Evolutionary conservation across 2,888 invertebrate species (phyloP), one percentile per base, ranked within the genome.

Genomic region (Netelia melanura): DNA sequence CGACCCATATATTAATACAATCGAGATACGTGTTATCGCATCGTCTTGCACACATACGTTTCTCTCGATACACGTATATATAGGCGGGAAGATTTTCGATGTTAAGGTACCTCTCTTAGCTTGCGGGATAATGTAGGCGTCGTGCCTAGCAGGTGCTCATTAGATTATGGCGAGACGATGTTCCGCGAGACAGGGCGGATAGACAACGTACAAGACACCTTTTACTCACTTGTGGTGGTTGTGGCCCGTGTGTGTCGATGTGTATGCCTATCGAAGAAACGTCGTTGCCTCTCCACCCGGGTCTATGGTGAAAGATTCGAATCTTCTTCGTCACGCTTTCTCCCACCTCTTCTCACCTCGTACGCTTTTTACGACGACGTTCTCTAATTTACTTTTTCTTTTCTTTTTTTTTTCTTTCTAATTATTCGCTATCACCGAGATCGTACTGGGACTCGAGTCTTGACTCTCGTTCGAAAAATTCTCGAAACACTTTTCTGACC

Each of bases 141-240:
- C 90, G 90, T 86, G 89, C 89, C 91, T 91, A 91, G 92, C 92
- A 92, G 92, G 92, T 92, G 92, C 92, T 92, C 92, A 92, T 92
- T 92, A 92, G 91, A 91, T 92, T 92, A 92, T 91, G 89, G 91
- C 56, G 80, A 88, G 92, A 92, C 91, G 91, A 91, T 92, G 91
- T 92, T 91, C 38, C 91, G 90, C 89, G 90, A 91, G 91, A 80
- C 80, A 58, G 58, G 44, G 65, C 72, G 48, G 48, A 48, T 48
- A 48, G 48, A 14, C 48, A 48, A 10, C 48, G 14, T 48, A 48
- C 48, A 48, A 48, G 48, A 38, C 48, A 48, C 48, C 48, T 48
- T 48, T 48, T 48, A 48, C 48, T 48, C 48, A 14, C 11, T 48
- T 3, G 11, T 48, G 14, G 1, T 14, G 6, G 38, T 48, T 11